A percentile compares a stretch with the other conserved stretches of the same genome.
phyloP scores from a whole-genome alignment of 2,113 vertebrate genomes.

The Chrysemys picta region DNA sequence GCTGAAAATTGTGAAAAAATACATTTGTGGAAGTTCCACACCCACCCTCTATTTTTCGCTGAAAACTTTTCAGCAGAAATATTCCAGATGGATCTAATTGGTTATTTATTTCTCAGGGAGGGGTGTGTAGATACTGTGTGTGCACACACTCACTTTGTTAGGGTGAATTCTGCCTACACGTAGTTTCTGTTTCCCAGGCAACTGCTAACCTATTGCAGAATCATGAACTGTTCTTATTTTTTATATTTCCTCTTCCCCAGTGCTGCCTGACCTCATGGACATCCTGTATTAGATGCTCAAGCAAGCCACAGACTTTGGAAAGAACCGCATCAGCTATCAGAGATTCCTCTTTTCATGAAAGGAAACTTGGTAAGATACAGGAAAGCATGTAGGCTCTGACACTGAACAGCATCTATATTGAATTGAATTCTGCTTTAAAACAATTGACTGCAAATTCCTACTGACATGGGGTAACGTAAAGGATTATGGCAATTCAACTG shows the following conservation, averaged over 20 bases:
- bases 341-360: not conserved
- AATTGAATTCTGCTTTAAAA: not conserved
- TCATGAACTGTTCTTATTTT: not conserved
- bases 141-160: not conserved
- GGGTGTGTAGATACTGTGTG: not conserved
- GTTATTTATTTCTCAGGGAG: not conserved
- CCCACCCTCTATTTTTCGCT: not conserved
- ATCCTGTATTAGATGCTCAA: not conserved
- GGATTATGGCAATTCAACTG: not conserved
- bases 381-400: not conserved
- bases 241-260: not conserved
- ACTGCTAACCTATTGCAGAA: not conserved
- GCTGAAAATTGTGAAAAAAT: not conserved
- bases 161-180: not conserved
- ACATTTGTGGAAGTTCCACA: accelerated
- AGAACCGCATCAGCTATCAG: not conserved
- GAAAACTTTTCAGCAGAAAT: not conserved
- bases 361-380: not conserved
- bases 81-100: not conserved
- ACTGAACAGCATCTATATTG: not conserved
- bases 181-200: not conserved
- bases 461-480: not conserved
- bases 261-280: not conserved
- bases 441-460: constrained; percentile 3
- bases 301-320: not conserved